A percentile compares a stretch with the other conserved stretches of the same genome.
These are phyloP conservation scores for Heliothis peltigera DNA, from an alignment of 2,888 invertebrate genomes.

Conservation along the genomic window DNA sequence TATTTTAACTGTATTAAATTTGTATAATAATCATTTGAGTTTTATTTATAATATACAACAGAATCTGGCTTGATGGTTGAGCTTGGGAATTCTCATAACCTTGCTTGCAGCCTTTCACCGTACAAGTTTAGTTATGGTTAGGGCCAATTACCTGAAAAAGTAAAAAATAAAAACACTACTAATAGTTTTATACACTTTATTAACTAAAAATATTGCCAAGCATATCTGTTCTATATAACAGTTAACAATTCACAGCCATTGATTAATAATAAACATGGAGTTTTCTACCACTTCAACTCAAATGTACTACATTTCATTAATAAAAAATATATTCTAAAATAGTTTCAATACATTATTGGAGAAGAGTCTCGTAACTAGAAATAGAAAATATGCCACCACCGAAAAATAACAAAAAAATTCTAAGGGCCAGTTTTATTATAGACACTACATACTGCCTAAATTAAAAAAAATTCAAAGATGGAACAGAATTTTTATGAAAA, in stretches of 20 bases:
- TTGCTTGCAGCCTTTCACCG: background rate
- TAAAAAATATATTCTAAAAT: background rate
- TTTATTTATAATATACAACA: conserved; percentile 13
- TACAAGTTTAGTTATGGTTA: background rate
- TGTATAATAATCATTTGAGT: conserved; percentile 18
- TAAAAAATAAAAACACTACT: conserved; percentile 39
- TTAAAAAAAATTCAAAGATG: too few species aligned
- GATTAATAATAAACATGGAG: conserved; percentile 72
- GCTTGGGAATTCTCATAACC: too few species aligned
- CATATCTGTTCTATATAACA: conserved; percentile 83
- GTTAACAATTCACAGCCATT: conserved; percentile 89
- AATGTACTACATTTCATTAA: conserved; percentile 21
- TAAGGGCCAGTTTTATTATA: too few species aligned
- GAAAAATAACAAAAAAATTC: background rate
- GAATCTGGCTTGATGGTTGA: too few species aligned
- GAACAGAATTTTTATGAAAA: too few species aligned
- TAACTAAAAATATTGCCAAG: conserved; percentile 86
- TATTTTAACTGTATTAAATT: conserved; percentile 60
- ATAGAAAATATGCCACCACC: conserved; percentile 14
- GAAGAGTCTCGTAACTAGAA: conserved; percentile 21
- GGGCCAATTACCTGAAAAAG: background rate
- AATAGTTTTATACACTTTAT: conserved; percentile 72
- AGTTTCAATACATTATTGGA: background rate
- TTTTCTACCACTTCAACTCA: conserved; percentile 57
- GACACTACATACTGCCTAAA: background rate